phyloP scores from a whole-genome alignment of 2,113 vertebrate genomes.

The Corythoichthys haematopterus region DNA sequence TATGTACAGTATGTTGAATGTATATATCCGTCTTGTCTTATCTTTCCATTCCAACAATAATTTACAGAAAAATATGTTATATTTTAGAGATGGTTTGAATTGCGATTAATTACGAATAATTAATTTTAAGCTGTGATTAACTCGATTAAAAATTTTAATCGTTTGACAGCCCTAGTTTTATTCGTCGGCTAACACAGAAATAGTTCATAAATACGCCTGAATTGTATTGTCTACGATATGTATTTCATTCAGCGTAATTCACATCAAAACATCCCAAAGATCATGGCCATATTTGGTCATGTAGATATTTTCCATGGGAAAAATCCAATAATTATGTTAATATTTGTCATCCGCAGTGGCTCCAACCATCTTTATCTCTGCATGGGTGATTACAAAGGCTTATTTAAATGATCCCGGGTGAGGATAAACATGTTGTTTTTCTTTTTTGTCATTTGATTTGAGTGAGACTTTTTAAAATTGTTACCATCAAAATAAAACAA shows the following conservation, averaged over 20 bases:
- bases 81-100: no score
- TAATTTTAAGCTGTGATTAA: no score
- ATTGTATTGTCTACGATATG: background rate
- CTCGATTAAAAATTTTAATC: no score
- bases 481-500: background rate
- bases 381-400: conserved; percentile 82
- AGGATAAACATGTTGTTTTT: conserved; percentile 50
- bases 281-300: conserved; percentile 12
- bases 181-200: background rate
- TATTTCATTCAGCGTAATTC: background rate
- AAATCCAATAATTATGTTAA: background rate
- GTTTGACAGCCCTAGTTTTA: background rate
- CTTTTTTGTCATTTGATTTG: background rate
- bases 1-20: no score
- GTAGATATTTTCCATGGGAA: background rate
- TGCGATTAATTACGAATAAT: no score
- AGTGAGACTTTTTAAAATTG: background rate
- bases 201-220: background rate
- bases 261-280: conserved; percentile 24
- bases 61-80: no score
- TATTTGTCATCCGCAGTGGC: conserved; percentile 72
- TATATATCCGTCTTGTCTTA: no score
- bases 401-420: conserved; percentile 79
- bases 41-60: no score
- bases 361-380: conserved; percentile 82